Evolutionary conservation across 2,888 invertebrate species (phyloP).

Genomic region (Phorcus lineatus): DNA sequence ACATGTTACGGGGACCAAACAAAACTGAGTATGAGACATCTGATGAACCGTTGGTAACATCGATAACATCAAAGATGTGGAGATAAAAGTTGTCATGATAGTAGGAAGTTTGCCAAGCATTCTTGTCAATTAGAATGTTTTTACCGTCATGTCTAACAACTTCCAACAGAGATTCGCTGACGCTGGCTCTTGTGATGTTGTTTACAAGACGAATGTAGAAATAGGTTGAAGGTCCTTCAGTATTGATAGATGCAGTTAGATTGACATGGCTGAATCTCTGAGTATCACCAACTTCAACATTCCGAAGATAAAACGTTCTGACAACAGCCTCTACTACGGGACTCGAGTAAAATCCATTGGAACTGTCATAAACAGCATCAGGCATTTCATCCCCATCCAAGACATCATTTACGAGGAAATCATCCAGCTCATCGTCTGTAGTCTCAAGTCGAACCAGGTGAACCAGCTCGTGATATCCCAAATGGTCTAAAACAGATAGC

Average conservation of each 20-base stretch:
- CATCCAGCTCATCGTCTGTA: slow-evolving; percentile 44
- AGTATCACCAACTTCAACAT: not conserved
- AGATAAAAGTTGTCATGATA: slow-evolving; percentile 36
- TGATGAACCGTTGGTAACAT: not conserved
- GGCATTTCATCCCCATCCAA: slow-evolving; percentile 44
- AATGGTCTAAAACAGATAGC: slow-evolving; percentile 50
- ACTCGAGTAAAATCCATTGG: slow-evolving; percentile 34
- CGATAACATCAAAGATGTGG: slow-evolving; percentile 38
- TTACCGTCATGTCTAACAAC: slow-evolving; percentile 30
- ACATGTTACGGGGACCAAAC: slow-evolving; percentile 36
- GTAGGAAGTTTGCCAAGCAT: slow-evolving; percentile 44
- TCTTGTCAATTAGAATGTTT: slow-evolving; percentile 34
- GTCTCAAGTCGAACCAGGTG: slow-evolving; percentile 46
- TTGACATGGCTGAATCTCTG: slow-evolving; percentile 31
- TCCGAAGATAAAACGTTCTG: not conserved
- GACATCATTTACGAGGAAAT: slow-evolving; percentile 52
- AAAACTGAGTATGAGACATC: slow-evolving; percentile 27
- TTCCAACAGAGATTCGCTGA: slow-evolving; percentile 7
- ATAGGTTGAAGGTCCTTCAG: slow-evolving; percentile 23
- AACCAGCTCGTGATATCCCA: slow-evolving; percentile 50
- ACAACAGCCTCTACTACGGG: slow-evolving; percentile 25
- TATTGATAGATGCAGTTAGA: not conserved
- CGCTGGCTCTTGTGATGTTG: slow-evolving; percentile 30
- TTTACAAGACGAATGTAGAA: slow-evolving; percentile 38
- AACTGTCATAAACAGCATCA: slow-evolving; percentile 45